These are phyloP conservation scores for Lycaon pictus DNA, from an alignment of 2,113 vertebrate genomes.

Conservation along the genomic window DNA sequence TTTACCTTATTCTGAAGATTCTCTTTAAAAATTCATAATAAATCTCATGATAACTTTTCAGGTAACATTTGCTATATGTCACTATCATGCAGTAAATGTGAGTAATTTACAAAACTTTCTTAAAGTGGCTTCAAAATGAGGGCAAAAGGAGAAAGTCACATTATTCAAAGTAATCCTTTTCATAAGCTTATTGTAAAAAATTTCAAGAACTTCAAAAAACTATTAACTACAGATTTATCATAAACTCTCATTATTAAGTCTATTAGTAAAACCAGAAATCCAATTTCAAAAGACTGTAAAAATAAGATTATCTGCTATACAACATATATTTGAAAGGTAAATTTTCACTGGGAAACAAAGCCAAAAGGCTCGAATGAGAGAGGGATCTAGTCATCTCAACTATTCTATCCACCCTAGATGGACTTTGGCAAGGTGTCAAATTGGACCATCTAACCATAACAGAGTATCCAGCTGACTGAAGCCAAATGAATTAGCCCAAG, in stretches of 20 bases:
- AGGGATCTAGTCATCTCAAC: neutral
- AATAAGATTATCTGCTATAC: constrained; percentile 63
- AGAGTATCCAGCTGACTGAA: neutral
- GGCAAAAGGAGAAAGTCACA: constrained; percentile 26
- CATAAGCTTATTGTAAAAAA: constrained; percentile 40
- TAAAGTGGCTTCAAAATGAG: constrained; percentile 49
- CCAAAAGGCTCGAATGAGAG: neutral
- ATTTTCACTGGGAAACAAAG: constrained; percentile 58
- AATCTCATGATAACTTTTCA: constrained; percentile 79
- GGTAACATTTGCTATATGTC: constrained; percentile 76
- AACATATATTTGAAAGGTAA: constrained; percentile 10
- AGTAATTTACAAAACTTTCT: constrained; percentile 59
- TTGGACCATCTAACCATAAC: neutral
- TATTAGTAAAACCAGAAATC: constrained; percentile 65
- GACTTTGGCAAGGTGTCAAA: neutral
- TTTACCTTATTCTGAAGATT: constrained; percentile 66
- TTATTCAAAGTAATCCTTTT: constrained; percentile 35
- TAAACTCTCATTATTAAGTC: constrained; percentile 34
- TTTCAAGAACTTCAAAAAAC: constrained; percentile 17
- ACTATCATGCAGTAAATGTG: constrained; percentile 71
- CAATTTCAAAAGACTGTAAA: constrained; percentile 60
- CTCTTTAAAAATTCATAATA: constrained; percentile 69
- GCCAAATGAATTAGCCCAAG: neutral
- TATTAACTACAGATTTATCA: constrained; percentile 58
- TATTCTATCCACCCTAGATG: neutral